Percentiles rank a stretch among this genome's conserved stretches.
These are phyloP conservation scores for Mesoligia furuncula DNA, from an alignment of 2,888 invertebrate genomes.

Conservation along the genomic window DNA sequence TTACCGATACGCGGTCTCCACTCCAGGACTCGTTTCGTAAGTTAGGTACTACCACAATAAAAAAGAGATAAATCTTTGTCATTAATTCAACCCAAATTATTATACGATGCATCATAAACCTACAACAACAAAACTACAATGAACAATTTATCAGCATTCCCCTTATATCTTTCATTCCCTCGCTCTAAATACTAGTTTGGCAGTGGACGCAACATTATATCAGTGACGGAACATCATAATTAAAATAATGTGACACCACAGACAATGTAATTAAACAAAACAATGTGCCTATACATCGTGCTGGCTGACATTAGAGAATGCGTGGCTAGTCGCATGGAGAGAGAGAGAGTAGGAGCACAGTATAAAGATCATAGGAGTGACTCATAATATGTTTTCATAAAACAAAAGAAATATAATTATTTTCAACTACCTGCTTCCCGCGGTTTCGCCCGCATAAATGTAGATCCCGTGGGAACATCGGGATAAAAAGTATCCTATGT, in stretches of 20 bases:
- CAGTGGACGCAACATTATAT: slow-evolving; percentile 43
- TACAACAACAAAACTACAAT: background rate
- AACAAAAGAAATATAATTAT: background rate
- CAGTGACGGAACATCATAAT: slow-evolving; percentile 59
- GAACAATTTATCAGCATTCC: slow-evolving; percentile 20
- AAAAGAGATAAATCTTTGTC: background rate
- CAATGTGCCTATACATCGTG: slow-evolving; percentile 37
- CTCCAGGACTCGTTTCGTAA: background rate
- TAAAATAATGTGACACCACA: slow-evolving; percentile 49
- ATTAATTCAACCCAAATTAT: background rate
- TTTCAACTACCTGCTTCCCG: too few relatives aligned
- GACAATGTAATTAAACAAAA: slow-evolving; percentile 44
- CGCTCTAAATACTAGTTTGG: slow-evolving; percentile 40
- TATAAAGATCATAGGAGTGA: background rate
- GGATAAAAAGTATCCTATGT: too few relatives aligned
- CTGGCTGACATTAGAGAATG: slow-evolving; percentile 14
- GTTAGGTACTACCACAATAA: background rate
- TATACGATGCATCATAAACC: background rate
- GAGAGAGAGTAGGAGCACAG: background rate
- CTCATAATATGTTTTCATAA: background rate
- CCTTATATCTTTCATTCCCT: slow-evolving; percentile 32
- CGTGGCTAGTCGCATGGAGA: background rate
- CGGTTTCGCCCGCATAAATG: too few relatives aligned
- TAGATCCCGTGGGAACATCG: too few relatives aligned
- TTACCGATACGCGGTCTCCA: background rate